These are phyloP conservation scores for Cepaea hortensis DNA, from an alignment of 2,888 invertebrate species.

Conservation along the genomic window DNA sequence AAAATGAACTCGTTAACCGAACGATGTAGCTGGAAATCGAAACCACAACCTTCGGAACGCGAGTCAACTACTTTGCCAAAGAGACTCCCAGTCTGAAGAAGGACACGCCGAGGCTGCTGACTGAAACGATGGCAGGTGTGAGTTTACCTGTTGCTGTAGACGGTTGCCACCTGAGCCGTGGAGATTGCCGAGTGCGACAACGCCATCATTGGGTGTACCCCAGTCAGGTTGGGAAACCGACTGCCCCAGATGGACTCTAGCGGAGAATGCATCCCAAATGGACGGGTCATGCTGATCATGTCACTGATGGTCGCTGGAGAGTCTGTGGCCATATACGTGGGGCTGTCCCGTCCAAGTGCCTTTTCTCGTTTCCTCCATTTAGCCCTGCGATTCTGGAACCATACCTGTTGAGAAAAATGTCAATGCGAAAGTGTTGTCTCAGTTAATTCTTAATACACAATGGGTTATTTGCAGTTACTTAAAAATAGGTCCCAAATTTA, in stretches of 20 bases:
- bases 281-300: conserved; percentile 49
- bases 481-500: too few species aligned
- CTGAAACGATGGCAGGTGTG: too few species aligned
- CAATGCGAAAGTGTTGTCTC: not conserved
- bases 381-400: conserved; percentile 96
- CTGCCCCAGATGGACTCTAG: conserved; percentile 70
- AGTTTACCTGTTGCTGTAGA: conserved; percentile 40
- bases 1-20: too few species aligned
- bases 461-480: too few species aligned
- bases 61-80: too few species aligned
- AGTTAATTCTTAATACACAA: too few species aligned
- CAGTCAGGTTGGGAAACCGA: conserved; percentile 68
- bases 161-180: conserved; percentile 39
- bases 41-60: too few species aligned
- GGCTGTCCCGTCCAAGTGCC: conserved; percentile 87
- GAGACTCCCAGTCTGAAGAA: too few species aligned
- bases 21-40: too few species aligned
- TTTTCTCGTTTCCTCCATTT: conserved; percentile 98
- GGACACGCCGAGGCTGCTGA: too few species aligned
- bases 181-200: conserved; percentile 55
- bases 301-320: conserved; percentile 63
- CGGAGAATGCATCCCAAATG: conserved; percentile 54
- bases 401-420: conserved; percentile 83
- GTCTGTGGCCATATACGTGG: conserved; percentile 84
- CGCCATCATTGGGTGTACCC: conserved; percentile 69